These are phyloP conservation scores for Ennomos quercinarius DNA, from an alignment of 2,888 invertebrate species.

Conservation along the genomic window DNA sequence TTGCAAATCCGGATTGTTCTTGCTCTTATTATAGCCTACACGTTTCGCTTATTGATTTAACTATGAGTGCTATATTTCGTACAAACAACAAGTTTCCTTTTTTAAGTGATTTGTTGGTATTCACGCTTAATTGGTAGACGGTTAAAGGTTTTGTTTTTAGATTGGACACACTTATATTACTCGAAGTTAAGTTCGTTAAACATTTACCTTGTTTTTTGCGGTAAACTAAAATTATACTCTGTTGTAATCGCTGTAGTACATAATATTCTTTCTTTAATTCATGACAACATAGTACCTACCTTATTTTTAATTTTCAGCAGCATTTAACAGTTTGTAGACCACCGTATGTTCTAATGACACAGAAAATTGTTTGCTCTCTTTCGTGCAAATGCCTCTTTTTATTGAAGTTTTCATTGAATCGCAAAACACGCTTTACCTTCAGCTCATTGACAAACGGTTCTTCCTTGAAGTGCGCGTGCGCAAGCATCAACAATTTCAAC, in stretches of 20 bases:
- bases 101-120: constrained; percentile 34
- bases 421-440: constrained; percentile 68
- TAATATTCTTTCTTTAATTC: too few relatives aligned
- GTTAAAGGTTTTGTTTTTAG: constrained; percentile 33
- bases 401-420: constrained; percentile 52
- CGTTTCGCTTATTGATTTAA: constrained; percentile 35
- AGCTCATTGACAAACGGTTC: constrained; percentile 63
- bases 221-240: constrained; percentile 7
- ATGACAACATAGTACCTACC: too few relatives aligned
- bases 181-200: constrained; percentile 19
- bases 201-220: constrained; percentile 10
- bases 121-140: constrained; percentile 36
- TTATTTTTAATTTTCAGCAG: not conserved
- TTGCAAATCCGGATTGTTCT: constrained; percentile 29
- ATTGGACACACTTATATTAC: constrained; percentile 24
- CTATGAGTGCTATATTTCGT: constrained; percentile 7
- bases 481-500: constrained; percentile 55
- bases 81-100: constrained; percentile 25
- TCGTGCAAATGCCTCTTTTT: constrained; percentile 22
- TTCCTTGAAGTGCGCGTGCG: constrained; percentile 79
- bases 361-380: constrained; percentile 30
- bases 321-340: constrained; percentile 16
- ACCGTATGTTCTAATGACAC: constrained; percentile 26
- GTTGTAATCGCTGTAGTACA: too few relatives aligned
- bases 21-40: constrained; percentile 24